Base-by-base conservation (phyloP, 2,888 invertebrate genomes). In the Omphaloscelis lunosa region DNA sequence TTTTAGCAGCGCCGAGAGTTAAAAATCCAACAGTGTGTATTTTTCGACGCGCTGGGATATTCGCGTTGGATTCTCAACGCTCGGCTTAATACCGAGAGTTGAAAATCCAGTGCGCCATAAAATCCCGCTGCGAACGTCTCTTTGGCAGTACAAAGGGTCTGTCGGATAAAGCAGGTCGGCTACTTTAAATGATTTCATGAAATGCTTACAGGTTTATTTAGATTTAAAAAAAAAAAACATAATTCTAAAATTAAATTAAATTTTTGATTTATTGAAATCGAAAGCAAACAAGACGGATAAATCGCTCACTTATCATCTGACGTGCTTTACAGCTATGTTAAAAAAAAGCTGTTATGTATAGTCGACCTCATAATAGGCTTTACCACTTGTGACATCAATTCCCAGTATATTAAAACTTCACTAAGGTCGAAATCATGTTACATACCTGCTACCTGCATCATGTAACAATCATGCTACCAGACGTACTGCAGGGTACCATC, bases 291-390 rank as follows among this genome's bases (percentile, higher is more conserved):
- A n/a, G 48, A 23, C 20, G 12, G 9, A 27, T 8, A 39, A 75
- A 63, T 75, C 45, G 61, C 34, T 77, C 62, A 29, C 56, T 63
- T 56, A 62, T 56, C 53, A 11, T 79, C 56, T 78, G 62, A 63
- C 77, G 39, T 56, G 39, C 39, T 72, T n/a, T 63, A 79, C n/a
- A 56, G 23, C 34, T 56, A 39, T 48, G 27, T 27, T 45, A 39
- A 61, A 77, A 39, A 61, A 77, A 17, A 53, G 17, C 23, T 62
- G 41, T 34, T 53, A 29, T 59, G 17, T 77, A 56, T 27, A 59
- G n/a, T 67, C 41, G 66, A 29, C 66, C 29, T 23, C 48, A 27
- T 51, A 27, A 66, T 29, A 27, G 27, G 45, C 20, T 6, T 8
- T 23, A 23, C 29, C 48, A 48, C 29, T 66, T 66, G 20, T 45